Base-by-base conservation (phyloP, 1,140 invertebrate species). In the Myzus persicae region DNA sequence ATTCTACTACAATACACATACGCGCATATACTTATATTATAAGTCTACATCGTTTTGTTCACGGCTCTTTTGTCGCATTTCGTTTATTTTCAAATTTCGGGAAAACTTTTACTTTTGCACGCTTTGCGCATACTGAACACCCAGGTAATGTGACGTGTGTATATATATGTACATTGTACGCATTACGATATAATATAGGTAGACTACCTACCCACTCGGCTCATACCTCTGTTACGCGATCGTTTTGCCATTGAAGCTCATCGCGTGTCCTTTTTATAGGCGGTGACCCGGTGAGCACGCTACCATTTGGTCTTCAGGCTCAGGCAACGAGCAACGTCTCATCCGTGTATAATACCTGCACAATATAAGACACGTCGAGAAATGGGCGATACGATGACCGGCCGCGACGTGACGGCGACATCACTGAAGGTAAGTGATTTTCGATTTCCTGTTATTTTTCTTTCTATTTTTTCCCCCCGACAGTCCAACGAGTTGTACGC, bases 41-140 rank as follows among this genome's bases (percentile, higher is more conserved):
- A 84, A 76, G 59, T 26, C 82, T 42, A 84, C n/a, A n/a, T 9
- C 59, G 67, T 92, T 48, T 92, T 82, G 44, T 92, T 84, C 36
- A 24, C 90, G 46, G 6, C n/a, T 82, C 67, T 92, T 92, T 81
- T 92, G 90, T 82, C 31, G 38, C 38, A 26, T 31, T 67, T 90
- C n/a, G 89, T 59, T 40, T 42, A 42, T 67, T 42, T 40, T 90
- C 42, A 59, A 40, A 14, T 85, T 85, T 48, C n/a, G 91, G 46
- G 38, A 54, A 91, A 93, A 93, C 91, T 93, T 93, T 93, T 93
- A 93, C 91, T 93, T 85, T 54, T 38, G 81, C 81, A 85, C 91
- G 42, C 81, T 84, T 93, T 85, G 46, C 46, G 91, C 91, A 93
- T 85, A 93, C 91, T 54, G 91, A 93, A 84, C 90, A 31, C 59